phyloP scores from a whole-genome alignment of 2,888 invertebrate species.

The Platycheirus albimanus region DNA sequence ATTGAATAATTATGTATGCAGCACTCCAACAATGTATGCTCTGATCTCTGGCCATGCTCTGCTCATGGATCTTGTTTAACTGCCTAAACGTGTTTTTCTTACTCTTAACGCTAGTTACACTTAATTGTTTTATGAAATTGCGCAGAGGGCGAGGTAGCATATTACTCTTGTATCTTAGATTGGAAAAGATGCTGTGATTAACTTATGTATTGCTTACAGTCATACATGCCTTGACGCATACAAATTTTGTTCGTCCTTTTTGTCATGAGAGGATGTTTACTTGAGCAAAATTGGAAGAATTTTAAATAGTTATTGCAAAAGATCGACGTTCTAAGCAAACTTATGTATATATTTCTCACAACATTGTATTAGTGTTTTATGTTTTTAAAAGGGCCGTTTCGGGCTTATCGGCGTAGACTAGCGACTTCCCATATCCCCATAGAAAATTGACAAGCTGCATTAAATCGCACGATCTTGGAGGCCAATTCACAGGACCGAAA shows the following conservation, averaged over 20 bases:
- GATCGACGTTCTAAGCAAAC: too few relatives aligned
- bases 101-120: conserved; percentile 17
- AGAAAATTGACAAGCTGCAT: too few relatives aligned
- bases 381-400: too few relatives aligned
- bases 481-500: too few relatives aligned
- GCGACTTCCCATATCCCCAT: too few relatives aligned
- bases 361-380: too few relatives aligned
- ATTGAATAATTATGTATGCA: conserved; percentile 18
- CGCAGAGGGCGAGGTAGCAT: not conserved
- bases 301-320: too few relatives aligned
- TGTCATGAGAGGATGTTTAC: not conserved
- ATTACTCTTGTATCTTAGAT: not conserved
- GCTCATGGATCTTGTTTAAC: conserved; percentile 55
- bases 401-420: too few relatives aligned
- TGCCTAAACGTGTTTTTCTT: conserved; percentile 41
- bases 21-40: conserved; percentile 21
- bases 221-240: conserved; percentile 13
- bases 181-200: conserved; percentile 14
- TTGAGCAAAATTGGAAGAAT: conserved; percentile 3
- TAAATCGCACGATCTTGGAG: too few relatives aligned
- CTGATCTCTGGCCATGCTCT: too few relatives aligned
- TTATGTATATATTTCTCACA: too few relatives aligned
- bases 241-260: not conserved
- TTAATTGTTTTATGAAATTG: conserved; percentile 42
- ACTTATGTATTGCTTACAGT: too few relatives aligned